Conservation (phyloP, 2,888 invertebrate species). For the Drosophila meridionalis region DNA sequence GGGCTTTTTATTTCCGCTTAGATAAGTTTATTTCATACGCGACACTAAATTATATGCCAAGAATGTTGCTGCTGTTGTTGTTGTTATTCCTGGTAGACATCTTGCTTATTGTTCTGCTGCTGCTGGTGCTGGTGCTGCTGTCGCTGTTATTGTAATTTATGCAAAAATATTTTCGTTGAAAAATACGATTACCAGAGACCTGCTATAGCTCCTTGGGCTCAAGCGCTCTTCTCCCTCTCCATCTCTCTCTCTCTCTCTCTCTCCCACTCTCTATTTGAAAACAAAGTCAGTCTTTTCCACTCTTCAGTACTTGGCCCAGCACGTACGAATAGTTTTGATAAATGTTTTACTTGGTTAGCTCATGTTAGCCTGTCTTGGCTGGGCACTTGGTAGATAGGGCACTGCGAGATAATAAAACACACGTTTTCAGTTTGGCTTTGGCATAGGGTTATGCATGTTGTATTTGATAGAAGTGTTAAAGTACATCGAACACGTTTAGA, state of each 20-base stretch:
- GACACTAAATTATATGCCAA: conserved; percentile 81
- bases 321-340: conserved; percentile 77
- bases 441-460: conserved; percentile 18
- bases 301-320: conserved; percentile 49
- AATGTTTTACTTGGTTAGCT: conserved; percentile 61
- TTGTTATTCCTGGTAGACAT: conserved; percentile 68
- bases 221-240: conserved; percentile 6
- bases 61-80: conserved; percentile 59
- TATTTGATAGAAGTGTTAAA: neutral
- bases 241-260: neutral
- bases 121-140: conserved; percentile 52
- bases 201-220: conserved; percentile 40
- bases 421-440: conserved; percentile 53
- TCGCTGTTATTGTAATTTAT: conserved; percentile 78
- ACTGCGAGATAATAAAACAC: conserved; percentile 68
- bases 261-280: conserved; percentile 26
- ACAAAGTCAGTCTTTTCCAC: conserved; percentile 15
- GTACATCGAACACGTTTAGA: neutral
- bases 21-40: conserved; percentile 82
- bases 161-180: conserved; percentile 78
- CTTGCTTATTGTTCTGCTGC: conserved; percentile 71
- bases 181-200: conserved; percentile 61
- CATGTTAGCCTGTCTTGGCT: conserved; percentile 40
- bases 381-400: conserved; percentile 7
- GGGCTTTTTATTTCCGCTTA: conserved; percentile 77